Evolutionary conservation across 2,113 vertebrate species (phyloP).

Genomic region (Tympanuchus pallidicinctus): DNA sequence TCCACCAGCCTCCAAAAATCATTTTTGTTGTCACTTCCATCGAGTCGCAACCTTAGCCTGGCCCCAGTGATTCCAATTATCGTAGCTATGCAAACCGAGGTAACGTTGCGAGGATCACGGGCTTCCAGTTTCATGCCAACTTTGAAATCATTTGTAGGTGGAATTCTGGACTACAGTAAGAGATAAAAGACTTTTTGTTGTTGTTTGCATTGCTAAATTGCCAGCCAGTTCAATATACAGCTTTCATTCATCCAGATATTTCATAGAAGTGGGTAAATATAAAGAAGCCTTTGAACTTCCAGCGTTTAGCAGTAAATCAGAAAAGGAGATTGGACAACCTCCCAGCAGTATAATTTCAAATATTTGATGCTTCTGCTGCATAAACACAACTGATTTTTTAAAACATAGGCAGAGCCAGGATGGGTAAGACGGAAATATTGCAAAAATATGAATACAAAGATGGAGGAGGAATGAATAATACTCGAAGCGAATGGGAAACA

Average conservation of each 20-base stretch:
- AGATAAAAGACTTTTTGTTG: slow-evolving; percentile 10
- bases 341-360: neutral
- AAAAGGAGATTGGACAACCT: neutral
- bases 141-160: slow-evolving; percentile 94
- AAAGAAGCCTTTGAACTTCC: neutral
- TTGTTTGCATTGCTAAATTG: neutral
- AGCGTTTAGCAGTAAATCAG: neutral
- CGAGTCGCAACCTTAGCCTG: slow-evolving; percentile 89
- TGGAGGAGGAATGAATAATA: neutral
- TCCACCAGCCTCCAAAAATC: slow-evolving; percentile 98
- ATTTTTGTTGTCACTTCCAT: slow-evolving; percentile 95
- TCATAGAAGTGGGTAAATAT: neutral
- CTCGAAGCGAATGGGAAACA: neutral
- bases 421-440: neutral
- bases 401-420: neutral
- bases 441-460: neutral
- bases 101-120: slow-evolving; percentile 90
- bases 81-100: slow-evolving; percentile 93
- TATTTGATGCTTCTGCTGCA: neutral
- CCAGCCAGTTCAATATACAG: neutral
- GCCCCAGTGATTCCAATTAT: slow-evolving; percentile 91
- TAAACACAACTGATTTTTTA: neutral
- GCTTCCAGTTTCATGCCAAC: slow-evolving; percentile 97
- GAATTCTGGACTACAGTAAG: slow-evolving; percentile 84
- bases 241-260: neutral